Percentiles rank a stretch among this genome's conserved stretches.
These are phyloP conservation scores for Eilema caniola DNA, from an alignment of 2,888 invertebrate species.

Conservation along the genomic window DNA sequence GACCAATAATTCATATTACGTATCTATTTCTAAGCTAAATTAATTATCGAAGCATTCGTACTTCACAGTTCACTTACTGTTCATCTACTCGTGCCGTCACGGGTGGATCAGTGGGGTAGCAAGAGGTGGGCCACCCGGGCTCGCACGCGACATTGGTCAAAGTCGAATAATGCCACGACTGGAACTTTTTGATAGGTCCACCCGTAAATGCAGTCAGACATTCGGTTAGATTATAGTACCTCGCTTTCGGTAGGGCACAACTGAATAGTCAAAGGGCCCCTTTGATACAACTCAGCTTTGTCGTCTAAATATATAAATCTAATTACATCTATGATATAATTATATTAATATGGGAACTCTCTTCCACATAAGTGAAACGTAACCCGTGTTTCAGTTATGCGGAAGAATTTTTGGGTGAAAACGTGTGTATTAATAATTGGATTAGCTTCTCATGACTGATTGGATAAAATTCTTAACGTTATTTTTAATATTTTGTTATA, in stretches of 20 bases:
- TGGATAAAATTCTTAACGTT: conserved; percentile 14
- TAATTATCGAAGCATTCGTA: conserved; percentile 35
- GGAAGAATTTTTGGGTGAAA: conserved; percentile 37
- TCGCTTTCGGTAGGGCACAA: conserved; percentile 62
- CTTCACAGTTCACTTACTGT: conserved; percentile 50
- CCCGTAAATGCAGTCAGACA: conserved; percentile 59
- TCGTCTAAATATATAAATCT: conserved; percentile 50
- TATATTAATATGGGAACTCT: conserved; percentile 50
- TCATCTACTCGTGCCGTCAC: conserved; percentile 37
- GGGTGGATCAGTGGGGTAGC: conserved; percentile 11
- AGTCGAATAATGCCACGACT: conserved; percentile 61
- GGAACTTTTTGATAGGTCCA: conserved; percentile 72
- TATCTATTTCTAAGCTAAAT: neutral
- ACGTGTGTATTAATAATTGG: conserved; percentile 27
- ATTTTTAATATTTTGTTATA: neutral
- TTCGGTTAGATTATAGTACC: conserved; percentile 61
- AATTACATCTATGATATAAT: conserved; percentile 54
- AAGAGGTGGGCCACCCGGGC: conserved; percentile 30
- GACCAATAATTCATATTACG: too few species aligned
- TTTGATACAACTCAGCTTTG: conserved; percentile 62
- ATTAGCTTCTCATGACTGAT: conserved; percentile 39
- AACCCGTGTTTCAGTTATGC: conserved; percentile 40
- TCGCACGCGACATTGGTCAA: conserved; percentile 73
- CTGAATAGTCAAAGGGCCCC: conserved; percentile 72
- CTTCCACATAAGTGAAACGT: neutral